Evolutionary conservation across 2,888 invertebrate species (phyloP), one percentile per base, ranked within the genome.

Genomic region (Glyphotaelius pellucidus): DNA sequence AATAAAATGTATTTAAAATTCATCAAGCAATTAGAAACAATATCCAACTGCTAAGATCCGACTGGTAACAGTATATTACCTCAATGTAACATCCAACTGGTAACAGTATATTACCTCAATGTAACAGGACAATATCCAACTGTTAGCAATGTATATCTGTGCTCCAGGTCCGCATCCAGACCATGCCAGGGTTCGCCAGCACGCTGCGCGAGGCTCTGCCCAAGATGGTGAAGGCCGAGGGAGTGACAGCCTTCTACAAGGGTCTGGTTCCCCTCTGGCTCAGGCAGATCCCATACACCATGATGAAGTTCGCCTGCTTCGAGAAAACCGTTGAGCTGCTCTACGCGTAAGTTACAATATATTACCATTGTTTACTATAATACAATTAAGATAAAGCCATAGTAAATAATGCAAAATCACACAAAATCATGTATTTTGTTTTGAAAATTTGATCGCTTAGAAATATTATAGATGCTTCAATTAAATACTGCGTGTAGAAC

Each of bases 301-400:
- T 99, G 99, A 99, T 99, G 99, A 99, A 99, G 96, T 99, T 99
- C 95, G 99, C 99, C 94, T 99, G 99, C 96, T 99, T 99, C 96
- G 99, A 99, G 96, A 97, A 98, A 95, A 99, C 99, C 25, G 97
- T 99, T 80, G 99, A 99, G 95, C 96, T 98, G 92, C 95, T 99
- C 81, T 99, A 99, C 96, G 97, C 97, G 97, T 96, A 94, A 94
- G 95, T 94, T 85, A 89, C 35, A 25, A 9, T 83, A 19, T 12
- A 31, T 83, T 42, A 42, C 42, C 83, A 31, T 15, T 83, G 14
- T 19, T 52, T 52, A n/a, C 3, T 25, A 67, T n/a, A 19, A 67
- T 25, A 42, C 12, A n/a, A n/a, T n/a, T n/a, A n/a, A n/a, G n/a
- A n/a, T n/a, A n/a, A n/a, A n/a, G n/a, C n/a, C n/a, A n/a, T n/a